Evolutionary conservation across 2,797 vertebrate genomes (phyloP).

Genomic region (Jordanella pulchra): DNA sequence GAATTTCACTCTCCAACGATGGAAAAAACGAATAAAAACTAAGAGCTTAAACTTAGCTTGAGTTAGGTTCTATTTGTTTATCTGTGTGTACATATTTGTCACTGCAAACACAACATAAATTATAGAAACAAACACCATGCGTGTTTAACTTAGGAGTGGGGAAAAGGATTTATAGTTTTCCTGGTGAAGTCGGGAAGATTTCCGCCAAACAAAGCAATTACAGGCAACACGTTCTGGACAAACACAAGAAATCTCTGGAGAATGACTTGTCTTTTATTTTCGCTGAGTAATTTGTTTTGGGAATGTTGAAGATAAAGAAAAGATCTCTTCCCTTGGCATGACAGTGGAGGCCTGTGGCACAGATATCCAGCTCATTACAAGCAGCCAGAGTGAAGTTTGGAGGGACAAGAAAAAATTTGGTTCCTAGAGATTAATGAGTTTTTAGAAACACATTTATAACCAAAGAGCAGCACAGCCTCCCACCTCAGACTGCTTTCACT

Average conservation of each 20-base stretch:
- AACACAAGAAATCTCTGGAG: conserved; percentile 42
- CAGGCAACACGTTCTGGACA: conserved; percentile 22
- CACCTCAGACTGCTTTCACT: conserved; percentile 4
- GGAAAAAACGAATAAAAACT: conserved; percentile 51
- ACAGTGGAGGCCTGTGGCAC: conserved; percentile 38
- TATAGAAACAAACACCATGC: conserved; percentile 61
- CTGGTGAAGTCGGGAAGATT: conserved; percentile 42
- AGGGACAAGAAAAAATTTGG: conserved; percentile 17
- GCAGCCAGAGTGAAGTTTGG: conserved; percentile 29
- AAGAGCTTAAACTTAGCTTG: conserved; percentile 27
- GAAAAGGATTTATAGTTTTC: conserved; percentile 59
- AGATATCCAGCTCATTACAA: conserved; percentile 47
- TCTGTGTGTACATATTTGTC: conserved; percentile 47
- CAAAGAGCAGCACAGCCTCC: conserved; percentile 5
- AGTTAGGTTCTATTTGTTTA: conserved; percentile 42
- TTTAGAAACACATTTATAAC: conserved; percentile 11
- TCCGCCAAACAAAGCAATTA: conserved; percentile 39
- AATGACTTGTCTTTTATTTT: conserved; percentile 47
- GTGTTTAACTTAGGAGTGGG: conserved; percentile 53
- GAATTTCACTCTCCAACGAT: conserved; percentile 32
- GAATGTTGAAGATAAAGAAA: conserved; percentile 50
- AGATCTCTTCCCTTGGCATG: conserved; percentile 39
- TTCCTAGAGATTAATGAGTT: conserved; percentile 16
- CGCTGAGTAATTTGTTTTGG: conserved; percentile 47
- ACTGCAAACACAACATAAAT: conserved; percentile 59